phyloP scores from a whole-genome alignment of 2,113 vertebrate genomes.

The Candoia aspera region DNA sequence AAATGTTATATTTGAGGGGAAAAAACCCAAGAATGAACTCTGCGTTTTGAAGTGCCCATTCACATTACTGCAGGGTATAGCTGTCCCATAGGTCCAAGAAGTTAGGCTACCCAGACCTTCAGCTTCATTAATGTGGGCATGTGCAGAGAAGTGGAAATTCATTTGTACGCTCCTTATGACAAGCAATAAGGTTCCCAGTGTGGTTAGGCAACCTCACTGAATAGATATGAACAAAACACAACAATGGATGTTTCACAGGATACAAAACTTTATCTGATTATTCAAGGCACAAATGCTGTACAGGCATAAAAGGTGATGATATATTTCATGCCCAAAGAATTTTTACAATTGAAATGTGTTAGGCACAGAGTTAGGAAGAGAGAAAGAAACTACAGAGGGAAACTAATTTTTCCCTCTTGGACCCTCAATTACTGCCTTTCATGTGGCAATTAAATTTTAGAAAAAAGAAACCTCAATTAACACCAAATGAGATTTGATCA shows the following conservation, averaged over 20 bases:
- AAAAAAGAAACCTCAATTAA: background rate
- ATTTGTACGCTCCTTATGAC: background rate
- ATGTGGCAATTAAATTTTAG: background rate
- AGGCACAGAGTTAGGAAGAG: background rate
- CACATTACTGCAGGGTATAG: background rate
- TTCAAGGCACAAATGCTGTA: background rate
- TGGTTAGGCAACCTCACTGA: background rate
- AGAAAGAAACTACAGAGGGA: background rate
- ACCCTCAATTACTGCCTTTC: background rate
- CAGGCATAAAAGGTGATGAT: background rate
- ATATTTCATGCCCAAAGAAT: background rate
- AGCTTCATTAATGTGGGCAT: background rate
- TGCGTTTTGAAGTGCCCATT: background rate
- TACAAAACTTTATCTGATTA: background rate
- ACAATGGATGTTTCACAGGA: background rate
- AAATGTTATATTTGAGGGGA: background rate
- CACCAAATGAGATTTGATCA: background rate
- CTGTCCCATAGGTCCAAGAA: background rate
- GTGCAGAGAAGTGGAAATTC: background rate
- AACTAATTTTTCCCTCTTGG: background rate
- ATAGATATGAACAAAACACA: background rate
- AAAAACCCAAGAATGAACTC: background rate
- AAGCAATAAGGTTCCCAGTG: background rate
- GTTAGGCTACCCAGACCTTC: background rate
- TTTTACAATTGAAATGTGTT: background rate